phyloP scores from a whole-genome alignment of 2,888 invertebrate species.

The Habroteleia sp. region DNA sequence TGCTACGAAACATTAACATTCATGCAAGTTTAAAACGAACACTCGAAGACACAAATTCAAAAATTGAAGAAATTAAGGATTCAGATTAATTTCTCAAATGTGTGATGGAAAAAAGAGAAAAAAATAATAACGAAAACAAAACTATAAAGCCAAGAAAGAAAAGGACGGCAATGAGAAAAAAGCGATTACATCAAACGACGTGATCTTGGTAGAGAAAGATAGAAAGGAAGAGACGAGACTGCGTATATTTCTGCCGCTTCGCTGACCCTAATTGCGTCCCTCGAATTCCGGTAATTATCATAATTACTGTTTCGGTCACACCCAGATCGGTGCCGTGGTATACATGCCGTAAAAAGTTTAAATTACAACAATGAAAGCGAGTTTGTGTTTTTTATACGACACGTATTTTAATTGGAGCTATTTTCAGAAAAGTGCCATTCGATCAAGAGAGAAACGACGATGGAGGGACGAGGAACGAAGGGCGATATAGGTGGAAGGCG shows the following conservation, averaged over 20 bases:
- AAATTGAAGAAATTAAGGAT: constrained; percentile 43
- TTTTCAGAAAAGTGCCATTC: constrained; percentile 60
- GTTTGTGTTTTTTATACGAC: constrained; percentile 60
- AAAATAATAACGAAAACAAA: constrained; percentile 35
- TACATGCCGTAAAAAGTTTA: constrained; percentile 59
- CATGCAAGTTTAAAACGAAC: constrained; percentile 38
- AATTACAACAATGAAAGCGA: constrained; percentile 63
- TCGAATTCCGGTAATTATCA: constrained; percentile 78
- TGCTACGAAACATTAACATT: constrained; percentile 63
- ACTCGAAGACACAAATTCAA: constrained; percentile 46
- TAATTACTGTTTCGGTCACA: constrained; percentile 75
- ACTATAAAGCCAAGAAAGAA: constrained; percentile 36
- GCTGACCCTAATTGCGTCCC: constrained; percentile 72
- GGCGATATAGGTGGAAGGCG: constrained; percentile 9
- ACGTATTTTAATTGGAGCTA: constrained; percentile 66
- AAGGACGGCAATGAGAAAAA: constrained; percentile 52
- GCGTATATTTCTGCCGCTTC: constrained; percentile 65
- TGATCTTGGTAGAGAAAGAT: constrained; percentile 47
- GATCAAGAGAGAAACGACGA: constrained; percentile 20
- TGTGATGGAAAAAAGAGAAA: constrained; percentile 27
- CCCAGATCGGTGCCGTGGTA: constrained; percentile 71
- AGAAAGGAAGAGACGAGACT: constrained; percentile 51
- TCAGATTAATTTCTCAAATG: constrained; percentile 57
- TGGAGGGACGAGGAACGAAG: neutral
- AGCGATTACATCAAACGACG: constrained; percentile 61